Evolutionary conservation across 2,888 invertebrate genomes (phyloP), one percentile per base, ranked within the genome.

Genomic region (Glaucopsyche alexis): DNA sequence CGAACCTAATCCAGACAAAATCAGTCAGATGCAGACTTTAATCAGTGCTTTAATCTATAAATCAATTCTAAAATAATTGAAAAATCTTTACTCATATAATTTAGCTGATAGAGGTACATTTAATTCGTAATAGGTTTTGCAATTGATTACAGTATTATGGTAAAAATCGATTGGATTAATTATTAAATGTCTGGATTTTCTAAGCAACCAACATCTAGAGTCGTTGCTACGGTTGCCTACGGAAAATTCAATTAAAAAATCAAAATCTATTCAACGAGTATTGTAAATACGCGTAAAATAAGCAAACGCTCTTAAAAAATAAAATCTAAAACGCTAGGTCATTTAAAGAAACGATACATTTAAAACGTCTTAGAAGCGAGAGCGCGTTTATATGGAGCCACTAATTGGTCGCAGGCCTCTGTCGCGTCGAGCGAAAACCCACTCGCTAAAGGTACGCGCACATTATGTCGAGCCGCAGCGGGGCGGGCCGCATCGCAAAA

Each of bases 321-420:
- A 13, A 60, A 60, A 60, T 9, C 19, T 60, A 9, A 60, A 60
- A 38, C 29, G 29, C 14, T 7, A 38, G 60, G 29, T 14, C 60
- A 38, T 60, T 60, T 60, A 60, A 60, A 60, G 60, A 38, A 38
- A 60, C 29, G 13, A 29, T 60, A 69, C 73, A 65, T 71, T 47
- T 60, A 60, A 60, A 73, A 75, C 74, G 73, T 69, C 45, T 70
- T 71, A 50, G 75, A 77, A 75, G 73, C 73, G 72, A 75, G 75
- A 75, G 74, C 71, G 73, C 75, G 71, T 76, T 74, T 73, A 74
- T 64, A 47, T 75, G 71, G 71, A 55, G 73, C 76, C 19, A 47
- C 47, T 76, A 77, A 77, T 77, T 75, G 76, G 75, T 73, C 74
- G 72, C 71, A 73, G 69, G 69, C 72, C 76, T 71, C 74, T 40